Evolutionary conservation across 1,140 invertebrate genomes (phyloP).

Genomic region (Calliopsis andreniformis): DNA sequence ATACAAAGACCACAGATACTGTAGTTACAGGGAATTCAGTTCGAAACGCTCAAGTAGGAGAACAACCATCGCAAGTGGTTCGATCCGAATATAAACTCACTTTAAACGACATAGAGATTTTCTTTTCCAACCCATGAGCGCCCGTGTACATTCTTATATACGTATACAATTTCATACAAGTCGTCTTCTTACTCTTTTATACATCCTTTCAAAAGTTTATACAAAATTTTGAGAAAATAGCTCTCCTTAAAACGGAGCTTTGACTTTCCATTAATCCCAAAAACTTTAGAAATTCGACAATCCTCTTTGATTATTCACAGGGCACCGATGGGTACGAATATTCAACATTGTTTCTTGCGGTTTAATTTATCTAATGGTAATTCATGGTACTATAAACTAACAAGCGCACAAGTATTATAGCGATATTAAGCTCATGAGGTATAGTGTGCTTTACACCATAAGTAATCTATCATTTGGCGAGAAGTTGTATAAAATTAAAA

Average conservation of each 20-base stretch:
- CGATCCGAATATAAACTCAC: conserved; percentile 19
- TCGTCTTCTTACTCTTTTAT: conserved; percentile 26
- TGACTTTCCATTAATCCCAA: conserved; percentile 5
- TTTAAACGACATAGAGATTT: neutral
- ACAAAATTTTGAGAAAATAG: conserved; percentile 65
- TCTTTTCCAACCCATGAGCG: conserved; percentile 19
- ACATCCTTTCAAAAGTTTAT: conserved; percentile 47
- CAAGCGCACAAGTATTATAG: conserved; percentile 61
- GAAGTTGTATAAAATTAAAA: conserved; percentile 12
- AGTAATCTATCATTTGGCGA: conserved; percentile 49
- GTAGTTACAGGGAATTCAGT: conserved; percentile 14
- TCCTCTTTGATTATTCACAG: conserved; percentile 26
- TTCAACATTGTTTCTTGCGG: conserved; percentile 19
- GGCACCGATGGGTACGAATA: conserved; percentile 27
- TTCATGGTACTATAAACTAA: conserved; percentile 54
- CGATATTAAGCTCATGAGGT: conserved; percentile 65
- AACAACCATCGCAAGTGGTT: conserved; percentile 23
- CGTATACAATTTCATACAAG: conserved; percentile 22
- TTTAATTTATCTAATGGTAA: conserved; percentile 50
- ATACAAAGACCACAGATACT: neutral
- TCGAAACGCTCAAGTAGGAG: conserved; percentile 20
- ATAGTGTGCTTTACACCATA: conserved; percentile 54
- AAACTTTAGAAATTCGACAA: conserved; percentile 43
- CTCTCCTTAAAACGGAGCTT: conserved; percentile 45
- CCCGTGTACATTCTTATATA: conserved; percentile 24